Evolutionary conservation across 1,140 invertebrate species (phyloP), one percentile per base, ranked within the genome.

Genomic region (Battus philenor): DNA sequence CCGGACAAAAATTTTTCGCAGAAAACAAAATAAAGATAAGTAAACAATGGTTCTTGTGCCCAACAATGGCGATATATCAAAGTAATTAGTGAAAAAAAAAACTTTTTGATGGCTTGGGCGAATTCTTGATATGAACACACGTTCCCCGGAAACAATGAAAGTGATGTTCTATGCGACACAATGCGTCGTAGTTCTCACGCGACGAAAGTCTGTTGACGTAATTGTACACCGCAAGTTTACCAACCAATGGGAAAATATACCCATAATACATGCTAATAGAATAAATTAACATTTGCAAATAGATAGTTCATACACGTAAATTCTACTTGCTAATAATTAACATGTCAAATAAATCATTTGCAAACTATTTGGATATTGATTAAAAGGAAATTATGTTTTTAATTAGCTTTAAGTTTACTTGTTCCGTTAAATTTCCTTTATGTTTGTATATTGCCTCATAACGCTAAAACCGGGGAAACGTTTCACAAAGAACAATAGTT

Each of bases 121-220:
- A 12, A 26, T 18, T 7, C 12, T 9, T 24, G 36, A 39, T 39
- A 39, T 39, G 36, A 24, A 20, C 22, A 26, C 15, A 12, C 11
- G 22, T 61, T 59, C 47, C 48, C 46, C 56, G 59, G 54, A 62
- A 65, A 55, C 57, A 66, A 64, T 44, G 68, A 69, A 69, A 72
- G 68, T 65, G 66, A 64, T 57, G 20, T n/a, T n/a, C n/a, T n/a
- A n/a, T n/a, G 58, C 61, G 33, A 57, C 47, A 62, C 57, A 58
- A 55, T 50, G 49, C 31, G 46, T n/a, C 44, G 32, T 47, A 36
- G 58, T 75, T 75, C 72, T 64, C 68, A 75, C 68, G 61, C 61
- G 59, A 64, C 55, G 57, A 74, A 70, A 66, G 70, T 41, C 49
- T 27, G 30, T 34, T 67, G 66, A 72, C 63, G 66, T 69, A 71